Conservation (phyloP, 2,113 vertebrate genomes). For the Anoura caudifer region DNA sequence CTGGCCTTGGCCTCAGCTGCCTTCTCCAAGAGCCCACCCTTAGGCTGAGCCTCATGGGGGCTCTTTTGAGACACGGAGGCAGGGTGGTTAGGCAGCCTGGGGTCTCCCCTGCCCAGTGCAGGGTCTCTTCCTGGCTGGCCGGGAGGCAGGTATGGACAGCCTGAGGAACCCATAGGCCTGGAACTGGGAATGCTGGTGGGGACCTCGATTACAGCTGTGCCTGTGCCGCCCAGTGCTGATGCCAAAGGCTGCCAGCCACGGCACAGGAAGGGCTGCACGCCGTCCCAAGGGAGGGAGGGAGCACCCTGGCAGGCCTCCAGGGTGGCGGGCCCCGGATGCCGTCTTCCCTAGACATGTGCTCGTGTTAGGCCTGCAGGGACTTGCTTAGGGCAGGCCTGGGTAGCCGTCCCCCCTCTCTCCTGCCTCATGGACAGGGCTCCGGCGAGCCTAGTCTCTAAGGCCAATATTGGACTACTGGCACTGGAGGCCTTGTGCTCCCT, state of each 20-base stretch:
- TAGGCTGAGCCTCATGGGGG: background rate
- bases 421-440: background rate
- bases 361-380: background rate
- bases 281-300: background rate
- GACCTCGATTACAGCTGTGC: fast-evolving
- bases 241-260: background rate
- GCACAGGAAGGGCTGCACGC: background rate
- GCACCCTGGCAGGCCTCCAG: background rate
- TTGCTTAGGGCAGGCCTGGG: background rate
- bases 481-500: background rate
- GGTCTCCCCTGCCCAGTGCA: background rate
- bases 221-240: background rate
- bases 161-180: background rate
- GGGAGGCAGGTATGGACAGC: background rate
- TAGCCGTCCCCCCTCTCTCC: background rate
- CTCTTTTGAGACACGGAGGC: background rate
- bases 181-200: background rate
- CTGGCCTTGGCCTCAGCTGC: background rate
- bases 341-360: background rate
- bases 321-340: background rate
- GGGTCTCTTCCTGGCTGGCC: background rate
- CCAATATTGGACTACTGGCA: fast-evolving
- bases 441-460: background rate
- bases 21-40: background rate
- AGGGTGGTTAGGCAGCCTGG: background rate